Percentiles rank a stretch among this genome's conserved stretches.
Conservation (phyloP, 2,888 invertebrate species). For the Scaptodrosophila latifasciaeformis region DNA sequence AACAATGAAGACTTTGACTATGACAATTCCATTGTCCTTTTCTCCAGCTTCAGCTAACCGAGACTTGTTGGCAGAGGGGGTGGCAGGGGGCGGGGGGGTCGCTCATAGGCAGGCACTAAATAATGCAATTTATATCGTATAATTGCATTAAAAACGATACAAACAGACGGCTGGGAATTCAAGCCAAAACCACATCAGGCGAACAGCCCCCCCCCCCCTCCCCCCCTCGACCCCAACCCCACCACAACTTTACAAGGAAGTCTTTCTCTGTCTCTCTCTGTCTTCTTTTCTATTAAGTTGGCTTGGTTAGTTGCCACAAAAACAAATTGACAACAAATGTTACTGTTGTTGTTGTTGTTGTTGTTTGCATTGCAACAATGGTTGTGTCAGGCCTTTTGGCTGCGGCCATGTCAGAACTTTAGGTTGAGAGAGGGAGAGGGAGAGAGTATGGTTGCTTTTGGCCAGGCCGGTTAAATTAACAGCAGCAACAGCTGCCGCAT, state of each 20-base stretch:
- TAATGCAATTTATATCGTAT: conserved; percentile 46
- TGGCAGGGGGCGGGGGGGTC: no score
- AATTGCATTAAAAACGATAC: conserved; percentile 52
- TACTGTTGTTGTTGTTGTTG: conserved; percentile 7
- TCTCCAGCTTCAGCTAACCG: no score
- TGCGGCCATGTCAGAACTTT: conserved; percentile 1
- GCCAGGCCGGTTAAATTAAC: background rate
- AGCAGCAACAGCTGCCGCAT: conserved; percentile 4
- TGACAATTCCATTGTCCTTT: conserved; percentile 4
- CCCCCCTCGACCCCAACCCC: background rate
- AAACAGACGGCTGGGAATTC: background rate
- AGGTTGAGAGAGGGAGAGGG: no score
- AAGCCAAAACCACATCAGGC: background rate
- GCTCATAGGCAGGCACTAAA: conserved; percentile 7
- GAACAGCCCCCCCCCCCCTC: no score
- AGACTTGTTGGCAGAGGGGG: no score
- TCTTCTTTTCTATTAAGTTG: background rate
- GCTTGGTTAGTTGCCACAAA: conserved; percentile 1
- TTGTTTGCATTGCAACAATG: background rate
- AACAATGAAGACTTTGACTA: background rate
- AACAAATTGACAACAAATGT: conserved; percentile 4
- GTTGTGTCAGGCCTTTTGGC: background rate
- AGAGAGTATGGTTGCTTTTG: no score
- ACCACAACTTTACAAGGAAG: background rate
- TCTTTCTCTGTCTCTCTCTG: background rate